Base-by-base conservation (phyloP, 2,797 vertebrate genomes). In the Hyperoplus immaculatus region DNA sequence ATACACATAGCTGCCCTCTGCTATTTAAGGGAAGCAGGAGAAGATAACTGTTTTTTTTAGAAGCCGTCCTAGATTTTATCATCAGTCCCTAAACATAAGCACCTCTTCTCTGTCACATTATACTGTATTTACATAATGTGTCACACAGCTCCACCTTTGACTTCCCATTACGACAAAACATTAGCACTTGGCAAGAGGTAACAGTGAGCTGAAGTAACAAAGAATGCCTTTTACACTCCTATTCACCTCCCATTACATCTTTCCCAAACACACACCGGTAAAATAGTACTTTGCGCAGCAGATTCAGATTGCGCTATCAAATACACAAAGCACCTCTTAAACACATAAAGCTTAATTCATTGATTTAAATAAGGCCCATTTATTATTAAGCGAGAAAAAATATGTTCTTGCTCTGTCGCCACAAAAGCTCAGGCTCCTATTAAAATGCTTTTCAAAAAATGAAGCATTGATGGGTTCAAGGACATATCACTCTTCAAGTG, bases 61-160 rank as follows among this genome's bases (percentile, higher is more conserved):
- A 79, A 84, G 83, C 78, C 80, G 82, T 78, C 15, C 51, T 11
- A 11, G 59, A 85, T 62, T 87, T 75, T 58, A 80, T 81, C 87
- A 89, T 87, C 75, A 69, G 50, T 88, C 29, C 87, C 82, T 75
- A 80, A 67, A 60, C 68, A 75, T 84, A 88, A 92, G 84, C 81
- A 85, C 81, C 67, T 83, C 80, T 64, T 88, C 61, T 72, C 84
- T 82, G 84, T 85, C 86, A 88, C 75, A 87, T 90, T 83, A 83
- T 82, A 29, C 29, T 29, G 29, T 29, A 90, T 90, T 87, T 83
- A 86, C 87, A 88, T 90, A 88, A 92, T 86, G 84, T 81, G 81
- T 29, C 29, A 87, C 69, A 84, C 84, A 87, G 84, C 77, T 88
- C 80, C 77, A 90, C 86, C 82, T 91, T 87, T 90, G 88, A 86